phyloP scores from a whole-genome alignment of 2,888 invertebrate genomes.

The Coleophora deauratella region DNA sequence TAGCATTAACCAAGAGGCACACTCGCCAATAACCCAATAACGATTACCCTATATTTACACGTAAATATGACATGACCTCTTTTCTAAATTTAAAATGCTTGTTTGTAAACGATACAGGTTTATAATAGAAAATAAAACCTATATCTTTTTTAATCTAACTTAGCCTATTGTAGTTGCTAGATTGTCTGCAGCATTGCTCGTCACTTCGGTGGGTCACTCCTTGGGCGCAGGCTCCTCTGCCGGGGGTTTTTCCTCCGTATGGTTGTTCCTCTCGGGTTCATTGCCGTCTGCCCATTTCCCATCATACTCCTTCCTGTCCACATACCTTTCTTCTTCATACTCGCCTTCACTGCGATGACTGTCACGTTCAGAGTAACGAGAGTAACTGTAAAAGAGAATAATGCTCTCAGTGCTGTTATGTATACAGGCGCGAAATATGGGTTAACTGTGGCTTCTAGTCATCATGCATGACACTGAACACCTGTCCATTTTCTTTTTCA shows the following conservation, averaged over 20 bases:
- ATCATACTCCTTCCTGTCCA: slow-evolving; percentile 77
- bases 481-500: no score
- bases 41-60: no score
- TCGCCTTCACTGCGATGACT: slow-evolving; percentile 70
- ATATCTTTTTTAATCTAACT: background rate
- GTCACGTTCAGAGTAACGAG: slow-evolving; percentile 60
- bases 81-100: no score
- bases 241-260: slow-evolving; percentile 55
- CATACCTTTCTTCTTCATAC: slow-evolving; percentile 70
- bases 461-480: no score
- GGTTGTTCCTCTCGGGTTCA: slow-evolving; percentile 48
- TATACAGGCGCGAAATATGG: no score
- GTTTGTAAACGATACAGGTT: background rate
- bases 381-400: slow-evolving; percentile 37
- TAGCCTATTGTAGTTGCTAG: slow-evolving; percentile 3
- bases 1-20: no score
- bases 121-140: no score
- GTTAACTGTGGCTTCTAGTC: no score
- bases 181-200: background rate
- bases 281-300: slow-evolving; percentile 79
- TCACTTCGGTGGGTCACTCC: slow-evolving; percentile 30
- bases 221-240: slow-evolving; percentile 43
- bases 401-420: background rate
- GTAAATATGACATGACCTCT: no score
- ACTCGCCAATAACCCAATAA: no score